Conservation (phyloP, 1,140 invertebrate genomes). For the Leguminivora glycinivorella region DNA sequence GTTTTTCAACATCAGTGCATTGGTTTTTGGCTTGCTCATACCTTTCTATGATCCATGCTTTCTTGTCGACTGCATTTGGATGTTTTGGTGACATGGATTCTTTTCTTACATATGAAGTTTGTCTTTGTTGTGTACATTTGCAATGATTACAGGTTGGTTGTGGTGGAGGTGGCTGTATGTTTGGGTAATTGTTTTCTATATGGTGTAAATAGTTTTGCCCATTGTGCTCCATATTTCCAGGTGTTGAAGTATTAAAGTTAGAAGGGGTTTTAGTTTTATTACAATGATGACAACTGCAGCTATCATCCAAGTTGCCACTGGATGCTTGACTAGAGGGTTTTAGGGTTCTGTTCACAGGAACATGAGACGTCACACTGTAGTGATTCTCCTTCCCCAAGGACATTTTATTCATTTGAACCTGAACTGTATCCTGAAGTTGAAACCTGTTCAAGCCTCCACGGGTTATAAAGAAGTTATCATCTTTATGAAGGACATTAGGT, state of each 20-base stretch:
- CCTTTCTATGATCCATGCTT: constrained; percentile 60
- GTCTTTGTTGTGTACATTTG: constrained; percentile 19
- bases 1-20: constrained; percentile 53
- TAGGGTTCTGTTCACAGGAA: not conserved
- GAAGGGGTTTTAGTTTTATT: constrained; percentile 34
- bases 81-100: constrained; percentile 28
- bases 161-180: constrained; percentile 37
- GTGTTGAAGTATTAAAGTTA: constrained; percentile 3
- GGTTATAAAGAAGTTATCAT: constrained; percentile 63
- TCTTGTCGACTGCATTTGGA: constrained; percentile 58
- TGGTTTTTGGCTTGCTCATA: constrained; percentile 51
- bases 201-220: not conserved
- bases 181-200: constrained; percentile 30
- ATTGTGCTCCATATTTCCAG: not conserved
- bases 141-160: constrained; percentile 31
- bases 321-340: not conserved
- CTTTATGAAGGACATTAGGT: constrained; percentile 48
- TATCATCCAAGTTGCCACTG: constrained; percentile 27
- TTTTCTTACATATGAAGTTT: constrained; percentile 19
- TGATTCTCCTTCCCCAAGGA: constrained; percentile 56
- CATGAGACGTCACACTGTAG: constrained; percentile 29
- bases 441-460: constrained; percentile 49
- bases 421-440: constrained; percentile 38
- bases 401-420: constrained; percentile 46
- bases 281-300: constrained; percentile 59